Conservation (phyloP, 2,888 invertebrate genomes). For the Drosophila meridiana region DNA sequence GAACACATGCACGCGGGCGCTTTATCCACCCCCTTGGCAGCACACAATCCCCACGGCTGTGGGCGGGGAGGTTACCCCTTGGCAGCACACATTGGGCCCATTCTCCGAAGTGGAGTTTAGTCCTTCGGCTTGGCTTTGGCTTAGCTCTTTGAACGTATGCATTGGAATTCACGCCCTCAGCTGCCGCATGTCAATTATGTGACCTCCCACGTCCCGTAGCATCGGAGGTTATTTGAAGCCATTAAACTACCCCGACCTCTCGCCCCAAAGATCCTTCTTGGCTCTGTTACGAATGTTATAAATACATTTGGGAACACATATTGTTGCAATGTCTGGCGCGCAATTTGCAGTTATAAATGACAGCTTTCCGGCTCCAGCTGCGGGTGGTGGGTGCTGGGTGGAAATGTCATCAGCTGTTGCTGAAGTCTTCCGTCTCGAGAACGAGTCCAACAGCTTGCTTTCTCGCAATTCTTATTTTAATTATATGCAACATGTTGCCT, state of each 20-base stretch:
- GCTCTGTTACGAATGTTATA: constrained; percentile 53
- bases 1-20: constrained; percentile 56
- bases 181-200: constrained; percentile 40
- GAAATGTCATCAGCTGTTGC: constrained; percentile 73
- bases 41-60: neutral
- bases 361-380: constrained; percentile 11
- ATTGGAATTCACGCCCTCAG: constrained; percentile 67
- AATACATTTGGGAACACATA: constrained; percentile 73
- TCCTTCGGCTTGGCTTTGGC: constrained; percentile 8
- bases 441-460: constrained; percentile 5
- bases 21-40: constrained; percentile 5
- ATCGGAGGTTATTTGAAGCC: constrained; percentile 49
- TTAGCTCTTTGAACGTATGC: constrained; percentile 45
- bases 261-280: neutral
- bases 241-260: constrained; percentile 37
- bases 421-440: constrained; percentile 17
- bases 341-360: constrained; percentile 63
- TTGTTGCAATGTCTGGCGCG: constrained; percentile 71
- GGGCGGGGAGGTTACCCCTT: neutral
- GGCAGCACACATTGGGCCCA: neutral
- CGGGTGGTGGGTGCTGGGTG: constrained; percentile 10
- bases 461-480: constrained; percentile 52
- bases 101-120: neutral
- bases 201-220: constrained; percentile 7
- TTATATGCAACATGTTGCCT: constrained; percentile 76